Evolutionary conservation across 2,888 invertebrate species (phyloP), one percentile per base, ranked within the genome.

Genomic region (Agrypnus murinus): DNA sequence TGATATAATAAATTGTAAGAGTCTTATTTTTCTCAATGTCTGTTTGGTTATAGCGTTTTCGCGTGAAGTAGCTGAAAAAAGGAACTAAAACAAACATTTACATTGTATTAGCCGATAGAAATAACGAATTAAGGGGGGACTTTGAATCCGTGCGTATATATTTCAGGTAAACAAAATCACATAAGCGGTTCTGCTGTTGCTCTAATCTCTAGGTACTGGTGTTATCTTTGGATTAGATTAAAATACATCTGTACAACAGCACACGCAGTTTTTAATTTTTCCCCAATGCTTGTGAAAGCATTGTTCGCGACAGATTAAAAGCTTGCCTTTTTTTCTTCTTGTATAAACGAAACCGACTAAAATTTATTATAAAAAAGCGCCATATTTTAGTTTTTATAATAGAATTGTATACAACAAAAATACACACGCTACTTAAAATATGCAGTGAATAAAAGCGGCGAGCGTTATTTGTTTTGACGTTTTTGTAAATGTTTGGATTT

Each of bases 401-500:
- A 63, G 66, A 65, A 53, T 65, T 66, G 69, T 25, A n/a, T n/a
- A 72, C 72, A 72, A 68, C 65, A 45, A 70, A 73, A 73, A 73
- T 73, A 73, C 67, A 73, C 73, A 68, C 64, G 53, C 73, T 73
- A 73, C 73, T 77, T 76, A 78, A 78, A 77, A 78, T 77, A 79
- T 77, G 76, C 77, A 68, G 72, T 77, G 78, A 78, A 79, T 79
- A 81, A 79, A 78, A 78, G 78, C 77, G 76, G 74, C 74, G 72
- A 25, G 25, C 71, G 71, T 75, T 79, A 79, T 81, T 80, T 84
- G 82, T 84, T 84, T 82, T 84, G 84, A 84, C 83, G 83, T 83
- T 82, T 78, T 73, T 68, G 72, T 81, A 83, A 84, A 84, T 84
- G 83, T 84, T 84, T 83, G 82, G 82, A 83, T 84, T 79, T 79